Percentiles rank a stretch among this genome's conserved stretches.
Evolutionary conservation across 2,888 invertebrate genomes (phyloP).

Genomic region (Tryphoninae sp.): DNA sequence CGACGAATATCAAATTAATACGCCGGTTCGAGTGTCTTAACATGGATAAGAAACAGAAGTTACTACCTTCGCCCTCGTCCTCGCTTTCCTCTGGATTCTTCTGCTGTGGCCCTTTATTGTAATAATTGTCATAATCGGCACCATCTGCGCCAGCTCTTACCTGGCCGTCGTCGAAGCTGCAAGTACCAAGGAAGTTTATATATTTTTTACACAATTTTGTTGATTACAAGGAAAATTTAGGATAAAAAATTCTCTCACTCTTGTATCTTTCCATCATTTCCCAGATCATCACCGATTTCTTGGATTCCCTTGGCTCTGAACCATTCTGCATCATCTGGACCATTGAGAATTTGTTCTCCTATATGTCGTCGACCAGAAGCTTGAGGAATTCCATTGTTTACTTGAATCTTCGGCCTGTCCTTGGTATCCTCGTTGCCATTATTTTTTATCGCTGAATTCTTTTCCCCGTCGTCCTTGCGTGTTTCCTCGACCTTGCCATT

Average conservation of each 20-base stretch:
- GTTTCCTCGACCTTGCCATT: slow-evolving; percentile 56
- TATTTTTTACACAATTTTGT: slow-evolving; percentile 1
- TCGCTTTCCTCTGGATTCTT: slow-evolving; percentile 78
- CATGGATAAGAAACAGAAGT: background rate
- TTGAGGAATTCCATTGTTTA: slow-evolving; percentile 64
- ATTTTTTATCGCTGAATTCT: slow-evolving; percentile 54
- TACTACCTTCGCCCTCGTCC: slow-evolving; percentile 77
- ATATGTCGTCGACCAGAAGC: slow-evolving; percentile 60
- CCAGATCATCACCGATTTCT: slow-evolving; percentile 78
- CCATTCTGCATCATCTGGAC: slow-evolving; percentile 68
- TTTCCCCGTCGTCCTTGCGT: slow-evolving; percentile 63
- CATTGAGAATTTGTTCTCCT: slow-evolving; percentile 69
- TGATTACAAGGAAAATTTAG: slow-evolving; percentile 1
- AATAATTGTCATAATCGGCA: slow-evolving; percentile 77
- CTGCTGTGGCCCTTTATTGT: slow-evolving; percentile 75
- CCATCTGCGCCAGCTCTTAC: slow-evolving; percentile 71
- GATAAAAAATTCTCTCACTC: slow-evolving; percentile 67
- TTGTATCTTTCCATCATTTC: slow-evolving; percentile 73
- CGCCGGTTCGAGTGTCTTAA: background rate
- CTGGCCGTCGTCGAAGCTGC: slow-evolving; percentile 74
- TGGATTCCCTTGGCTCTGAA: slow-evolving; percentile 75
- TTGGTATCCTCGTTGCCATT: slow-evolving; percentile 60
- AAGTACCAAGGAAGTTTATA: slow-evolving; percentile 26
- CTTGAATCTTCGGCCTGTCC: slow-evolving; percentile 39
- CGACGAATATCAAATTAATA: slow-evolving; percentile 19